These are phyloP conservation scores for Campodea augens DNA, from an alignment of 1,140 invertebrate species.

Conservation along the genomic window DNA sequence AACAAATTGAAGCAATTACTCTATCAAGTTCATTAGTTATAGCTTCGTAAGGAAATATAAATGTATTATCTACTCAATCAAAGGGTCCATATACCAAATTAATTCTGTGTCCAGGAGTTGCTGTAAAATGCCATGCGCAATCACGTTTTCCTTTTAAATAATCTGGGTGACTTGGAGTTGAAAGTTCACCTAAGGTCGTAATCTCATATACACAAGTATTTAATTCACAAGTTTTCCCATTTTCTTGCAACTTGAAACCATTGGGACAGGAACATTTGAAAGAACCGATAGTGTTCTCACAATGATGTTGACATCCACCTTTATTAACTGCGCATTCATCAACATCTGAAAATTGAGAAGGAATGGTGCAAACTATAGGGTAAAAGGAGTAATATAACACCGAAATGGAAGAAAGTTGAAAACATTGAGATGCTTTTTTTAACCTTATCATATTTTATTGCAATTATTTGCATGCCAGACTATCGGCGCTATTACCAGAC, in stretches of 20 bases:
- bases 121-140: conserved; percentile 92
- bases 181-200: conserved; percentile 56
- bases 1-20: no score
- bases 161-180: conserved; percentile 87
- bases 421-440: background rate
- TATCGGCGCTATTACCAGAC: background rate
- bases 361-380: no score
- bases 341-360: conserved; percentile 51
- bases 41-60: no score
- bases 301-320: conserved; percentile 93
- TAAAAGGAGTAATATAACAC: no score
- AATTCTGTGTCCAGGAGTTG: conserved; percentile 86
- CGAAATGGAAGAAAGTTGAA: conserved; percentile 2
- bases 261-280: conserved; percentile 90
- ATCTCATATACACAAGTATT: conserved; percentile 80
- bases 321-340: conserved; percentile 92
- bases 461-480: background rate
- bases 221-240: conserved; percentile 90
- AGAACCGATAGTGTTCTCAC: conserved; percentile 85
- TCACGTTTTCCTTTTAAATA: conserved; percentile 85
- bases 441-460: background rate
- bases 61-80: no score
- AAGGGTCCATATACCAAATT: conserved; percentile 59
- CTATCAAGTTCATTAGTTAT: no score
- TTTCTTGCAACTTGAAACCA: conserved; percentile 86